These are phyloP conservation scores for Actias luna DNA, from an alignment of 2,888 invertebrate species.

Conservation along the genomic window DNA sequence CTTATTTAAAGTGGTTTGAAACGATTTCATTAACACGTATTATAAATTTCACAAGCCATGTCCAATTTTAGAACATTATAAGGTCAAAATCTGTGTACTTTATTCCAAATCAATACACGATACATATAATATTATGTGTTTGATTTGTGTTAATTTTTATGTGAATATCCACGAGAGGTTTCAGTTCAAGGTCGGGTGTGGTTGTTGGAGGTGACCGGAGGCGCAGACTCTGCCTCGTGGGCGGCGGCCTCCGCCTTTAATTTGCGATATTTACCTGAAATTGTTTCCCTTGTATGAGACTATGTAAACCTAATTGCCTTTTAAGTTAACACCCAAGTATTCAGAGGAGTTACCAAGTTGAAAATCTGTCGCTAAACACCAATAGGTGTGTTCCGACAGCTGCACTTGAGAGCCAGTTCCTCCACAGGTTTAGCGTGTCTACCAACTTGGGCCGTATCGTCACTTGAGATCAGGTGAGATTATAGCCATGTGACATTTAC, in stretches of 20 bases:
- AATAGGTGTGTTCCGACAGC: too few relatives aligned
- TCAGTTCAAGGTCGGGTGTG: constrained; percentile 63
- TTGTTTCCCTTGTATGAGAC: background rate
- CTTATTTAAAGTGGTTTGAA: background rate
- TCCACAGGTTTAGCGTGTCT: too few relatives aligned
- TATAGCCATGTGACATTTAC: too few relatives aligned
- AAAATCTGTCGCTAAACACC: too few relatives aligned
- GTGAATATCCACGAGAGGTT: background rate
- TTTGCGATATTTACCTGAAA: constrained; percentile 58
- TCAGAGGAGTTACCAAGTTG: too few relatives aligned
- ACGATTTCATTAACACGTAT: background rate
- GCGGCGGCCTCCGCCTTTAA: constrained; percentile 81
- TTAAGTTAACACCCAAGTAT: too few relatives aligned
- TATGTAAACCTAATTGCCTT: too few relatives aligned
- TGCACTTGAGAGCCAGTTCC: too few relatives aligned
- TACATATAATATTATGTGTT: background rate
- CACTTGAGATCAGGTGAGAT: too few relatives aligned
- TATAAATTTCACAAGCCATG: background rate
- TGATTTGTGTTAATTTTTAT: background rate
- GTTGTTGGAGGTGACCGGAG: constrained; percentile 72
- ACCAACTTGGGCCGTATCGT: too few relatives aligned
- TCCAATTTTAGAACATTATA: background rate
- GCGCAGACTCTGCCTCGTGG: constrained; percentile 65
- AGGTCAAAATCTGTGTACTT: background rate
- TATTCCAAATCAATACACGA: background rate